These are phyloP conservation scores for Amiota minor DNA, from an alignment of 2,888 invertebrate genomes.

Conservation along the genomic window DNA sequence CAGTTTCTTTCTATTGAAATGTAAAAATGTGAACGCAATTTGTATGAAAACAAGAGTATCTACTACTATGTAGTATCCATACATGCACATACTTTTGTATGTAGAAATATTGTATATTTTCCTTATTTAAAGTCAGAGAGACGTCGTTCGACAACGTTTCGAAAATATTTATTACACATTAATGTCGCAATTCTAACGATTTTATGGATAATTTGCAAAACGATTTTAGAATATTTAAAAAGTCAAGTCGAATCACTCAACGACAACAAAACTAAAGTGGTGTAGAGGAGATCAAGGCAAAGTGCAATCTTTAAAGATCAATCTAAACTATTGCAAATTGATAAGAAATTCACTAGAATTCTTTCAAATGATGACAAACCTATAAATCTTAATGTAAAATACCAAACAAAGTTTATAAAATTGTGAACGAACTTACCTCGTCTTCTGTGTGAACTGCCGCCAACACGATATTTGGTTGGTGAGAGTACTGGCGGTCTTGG, in stretches of 20 bases:
- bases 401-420: background rate
- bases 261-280: no score
- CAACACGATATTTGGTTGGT: constrained; percentile 68
- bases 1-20: constrained; percentile 3
- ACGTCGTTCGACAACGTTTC: background rate
- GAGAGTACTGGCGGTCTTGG: constrained; percentile 70
- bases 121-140: background rate
- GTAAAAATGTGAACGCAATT: constrained; percentile 54
- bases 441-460: constrained; percentile 58
- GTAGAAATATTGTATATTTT: constrained; percentile 16
- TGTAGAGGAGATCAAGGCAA: no score
- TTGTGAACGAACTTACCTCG: constrained; percentile 64
- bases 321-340: background rate
- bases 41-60: constrained; percentile 47
- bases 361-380: no score
- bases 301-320: no score
- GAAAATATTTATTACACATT: constrained; percentile 37
- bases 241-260: background rate
- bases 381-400: background rate
- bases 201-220: constrained; percentile 27
- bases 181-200: constrained; percentile 36
- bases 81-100: constrained; percentile 35
- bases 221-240: constrained; percentile 23
- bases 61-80: no score
- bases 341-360: background rate